A percentile compares a stretch with the other conserved stretches of the same genome.
Conservation (phyloP, 1,140 invertebrate genomes). For the Dufourea novaeangliae region DNA sequence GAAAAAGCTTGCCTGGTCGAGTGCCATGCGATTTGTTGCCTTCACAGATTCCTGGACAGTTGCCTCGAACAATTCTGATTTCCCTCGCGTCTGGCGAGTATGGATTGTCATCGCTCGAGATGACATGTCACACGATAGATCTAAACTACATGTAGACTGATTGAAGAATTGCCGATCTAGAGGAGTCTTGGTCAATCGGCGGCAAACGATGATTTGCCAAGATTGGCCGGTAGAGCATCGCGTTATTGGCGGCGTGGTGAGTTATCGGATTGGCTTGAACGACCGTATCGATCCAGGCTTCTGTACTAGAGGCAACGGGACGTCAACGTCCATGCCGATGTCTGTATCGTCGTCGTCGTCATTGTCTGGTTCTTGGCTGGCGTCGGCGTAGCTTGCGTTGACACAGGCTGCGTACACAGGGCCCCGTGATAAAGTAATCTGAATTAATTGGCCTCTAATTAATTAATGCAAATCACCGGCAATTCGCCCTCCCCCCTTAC, state of each 20-base stretch:
- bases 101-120: not conserved
- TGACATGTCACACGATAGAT: too few relatives aligned
- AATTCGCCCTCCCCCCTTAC: not conserved
- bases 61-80: not conserved
- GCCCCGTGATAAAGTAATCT: slow-evolving; percentile 66
- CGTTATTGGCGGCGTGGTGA: slow-evolving; percentile 48
- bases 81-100: not conserved
- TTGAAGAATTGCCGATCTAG: too few relatives aligned
- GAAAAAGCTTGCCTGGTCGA: not conserved
- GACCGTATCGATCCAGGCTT: slow-evolving; percentile 54
- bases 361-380: slow-evolving; percentile 47
- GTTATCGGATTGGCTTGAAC: slow-evolving; percentile 63
- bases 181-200: not conserved
- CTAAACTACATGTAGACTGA: too few relatives aligned
- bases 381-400: slow-evolving; percentile 36
- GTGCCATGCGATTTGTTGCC: not conserved
- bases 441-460: slow-evolving; percentile 67
- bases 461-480: slow-evolving; percentile 65
- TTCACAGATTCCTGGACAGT: not conserved
- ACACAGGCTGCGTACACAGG: slow-evolving; percentile 42
- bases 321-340: slow-evolving; percentile 54
- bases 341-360: slow-evolving; percentile 27
- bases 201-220: slow-evolving; percentile 3
- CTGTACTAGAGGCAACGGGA: slow-evolving; percentile 49
- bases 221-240: not conserved